Percentiles rank a stretch among this genome's conserved stretches.
phyloP scores from a whole-genome alignment of 1,140 invertebrate genomes.

The Mercenaria mercenaria region DNA sequence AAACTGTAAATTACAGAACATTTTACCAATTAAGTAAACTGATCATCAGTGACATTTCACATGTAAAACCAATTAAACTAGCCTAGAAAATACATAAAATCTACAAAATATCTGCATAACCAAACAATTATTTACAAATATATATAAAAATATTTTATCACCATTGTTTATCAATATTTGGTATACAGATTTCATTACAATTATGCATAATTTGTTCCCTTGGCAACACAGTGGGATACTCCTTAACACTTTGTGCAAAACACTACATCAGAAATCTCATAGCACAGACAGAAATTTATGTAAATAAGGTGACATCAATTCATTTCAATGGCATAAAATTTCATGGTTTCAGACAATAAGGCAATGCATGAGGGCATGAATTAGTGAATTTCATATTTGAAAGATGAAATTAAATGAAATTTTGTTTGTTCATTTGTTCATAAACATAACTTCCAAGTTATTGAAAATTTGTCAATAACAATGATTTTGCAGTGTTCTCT shows the following conservation, averaged over 20 bases:
- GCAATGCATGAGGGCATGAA: no score
- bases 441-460: no score
- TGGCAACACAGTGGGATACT: not conserved
- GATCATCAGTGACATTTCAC: not conserved
- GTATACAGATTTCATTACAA: constrained; percentile 28
- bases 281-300: not conserved
- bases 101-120: not conserved
- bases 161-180: not conserved
- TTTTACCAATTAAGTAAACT: no score
- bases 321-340: no score
- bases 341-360: no score
- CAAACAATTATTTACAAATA: constrained; percentile 2
- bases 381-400: no score
- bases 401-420: no score
- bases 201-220: constrained; percentile 27
- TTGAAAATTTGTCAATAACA: no score
- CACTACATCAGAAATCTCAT: not conserved
- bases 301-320: no score
- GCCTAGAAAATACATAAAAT: not conserved
- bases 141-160: constrained; percentile 31
- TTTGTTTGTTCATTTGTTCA: no score
- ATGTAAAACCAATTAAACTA: not conserved
- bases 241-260: not conserved
- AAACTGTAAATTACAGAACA: no score
- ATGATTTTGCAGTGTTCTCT: no score